Percentiles rank a stretch among this genome's conserved stretches.
These are phyloP conservation scores for Subacronicta megacephala DNA, from an alignment of 2,888 invertebrate species.

Conservation along the genomic window DNA sequence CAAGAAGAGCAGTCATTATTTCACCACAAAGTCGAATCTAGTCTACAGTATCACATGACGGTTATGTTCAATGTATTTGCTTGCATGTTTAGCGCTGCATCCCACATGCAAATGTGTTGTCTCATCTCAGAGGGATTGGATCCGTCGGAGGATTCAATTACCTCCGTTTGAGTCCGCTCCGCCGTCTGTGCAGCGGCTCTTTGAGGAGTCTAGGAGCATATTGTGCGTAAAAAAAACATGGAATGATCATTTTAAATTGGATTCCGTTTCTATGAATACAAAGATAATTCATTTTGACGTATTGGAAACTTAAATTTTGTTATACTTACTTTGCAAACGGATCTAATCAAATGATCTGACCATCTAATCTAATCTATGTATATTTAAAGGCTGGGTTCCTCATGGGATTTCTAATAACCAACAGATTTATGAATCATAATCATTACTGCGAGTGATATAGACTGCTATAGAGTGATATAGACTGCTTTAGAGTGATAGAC, in stretches of 20 bases:
- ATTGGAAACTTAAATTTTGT: too few relatives aligned
- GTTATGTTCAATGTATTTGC: conserved; percentile 36
- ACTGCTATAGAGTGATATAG: too few relatives aligned
- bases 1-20: neutral
- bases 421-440: too few relatives aligned
- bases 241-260: conserved; percentile 7
- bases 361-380: too few relatives aligned
- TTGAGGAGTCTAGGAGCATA: conserved; percentile 17
- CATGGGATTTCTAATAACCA: too few relatives aligned
- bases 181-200: conserved; percentile 38
- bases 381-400: too few relatives aligned
- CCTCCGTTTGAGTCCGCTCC: conserved; percentile 58
- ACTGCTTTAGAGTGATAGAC: too few relatives aligned
- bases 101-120: conserved; percentile 65
- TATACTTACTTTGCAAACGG: too few relatives aligned
- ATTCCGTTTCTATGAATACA: conserved; percentile 6
- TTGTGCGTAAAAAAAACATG: conserved; percentile 38
- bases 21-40: conserved; percentile 5
- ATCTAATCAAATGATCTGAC: too few relatives aligned
- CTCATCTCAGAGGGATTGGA: conserved; percentile 61
- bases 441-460: too few relatives aligned
- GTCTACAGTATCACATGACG: conserved; percentile 27
- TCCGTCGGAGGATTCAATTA: conserved; percentile 69
- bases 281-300: too few relatives aligned
- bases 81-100: conserved; percentile 58